phyloP scores from a whole-genome alignment of 2,888 invertebrate species.

The Timema podura region DNA sequence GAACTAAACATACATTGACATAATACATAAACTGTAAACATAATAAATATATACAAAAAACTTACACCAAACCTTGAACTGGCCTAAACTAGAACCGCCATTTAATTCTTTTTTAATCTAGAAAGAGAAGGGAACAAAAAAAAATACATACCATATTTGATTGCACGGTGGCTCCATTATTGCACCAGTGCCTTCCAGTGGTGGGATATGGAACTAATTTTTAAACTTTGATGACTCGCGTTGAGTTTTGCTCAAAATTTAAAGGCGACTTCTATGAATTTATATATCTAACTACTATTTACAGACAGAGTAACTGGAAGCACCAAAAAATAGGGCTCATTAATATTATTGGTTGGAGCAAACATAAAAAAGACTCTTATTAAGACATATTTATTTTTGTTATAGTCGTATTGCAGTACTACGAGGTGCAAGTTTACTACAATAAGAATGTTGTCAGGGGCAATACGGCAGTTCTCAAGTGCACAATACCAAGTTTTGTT shows the following conservation, averaged over 20 bases:
- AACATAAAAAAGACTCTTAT: neutral
- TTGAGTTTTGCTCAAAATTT: neutral
- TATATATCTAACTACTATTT: neutral
- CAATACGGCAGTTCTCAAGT: conserved; percentile 39
- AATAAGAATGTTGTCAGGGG: conserved; percentile 32
- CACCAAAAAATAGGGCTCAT: neutral
- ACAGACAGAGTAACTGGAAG: no score
- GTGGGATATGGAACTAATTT: neutral
- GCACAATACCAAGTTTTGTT: conserved; percentile 39
- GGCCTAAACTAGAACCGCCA: no score
- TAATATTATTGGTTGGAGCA: neutral
- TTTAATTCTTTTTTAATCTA: no score
- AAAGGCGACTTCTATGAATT: neutral
- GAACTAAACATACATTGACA: no score
- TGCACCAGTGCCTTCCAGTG: no score
- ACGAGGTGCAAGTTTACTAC: conserved; percentile 32
- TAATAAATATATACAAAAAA: no score
- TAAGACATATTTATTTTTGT: conserved; percentile 12
- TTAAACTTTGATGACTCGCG: neutral
- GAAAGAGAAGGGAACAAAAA: no score
- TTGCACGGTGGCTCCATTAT: no score
- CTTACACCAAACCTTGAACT: no score
- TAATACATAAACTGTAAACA: no score
- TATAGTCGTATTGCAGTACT: conserved; percentile 34
- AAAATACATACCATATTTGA: no score